Base-by-base conservation (phyloP, 1,140 invertebrate species). In the Lepidostoma basale region DNA sequence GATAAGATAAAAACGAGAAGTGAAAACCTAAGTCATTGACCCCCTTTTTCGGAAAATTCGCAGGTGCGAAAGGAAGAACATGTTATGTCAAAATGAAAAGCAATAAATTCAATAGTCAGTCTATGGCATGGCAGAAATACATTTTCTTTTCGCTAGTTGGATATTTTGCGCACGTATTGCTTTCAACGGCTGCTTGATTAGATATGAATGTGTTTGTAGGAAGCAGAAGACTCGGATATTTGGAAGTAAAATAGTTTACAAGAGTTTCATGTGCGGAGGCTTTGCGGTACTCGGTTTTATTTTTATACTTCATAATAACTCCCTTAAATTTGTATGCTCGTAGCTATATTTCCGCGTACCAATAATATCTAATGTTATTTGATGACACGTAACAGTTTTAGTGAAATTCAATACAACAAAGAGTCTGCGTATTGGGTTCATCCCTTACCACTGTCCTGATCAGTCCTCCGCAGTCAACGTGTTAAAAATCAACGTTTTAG, bases 101-200 rank as follows among this genome's bases (percentile, higher is more conserved):
- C 56, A 23, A 59, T 59, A 59, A 59, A 59, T 59, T 59, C 56
- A 36, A 59, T 59, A 59, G 56, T 56, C 52, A 56, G 52, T 30
- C 14, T 56, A 56, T 30, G 28, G 28, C 3, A 9, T 14, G 28
- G 52, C 25, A 14, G 52, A 56, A 56, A 56, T 56, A 56, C 28
- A 56, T 56, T 56, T 56, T 33, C 52, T 30, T 33, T 33, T 14
- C 28, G 28, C 14, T 16, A 30, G 52, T 56, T 56, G 52, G 28
- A 33, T n/a, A 56, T 56, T 26, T 56, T 30, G 52, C 6, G n/a
- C 52, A 56, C 52, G 52, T 56, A 56, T 56, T 56, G 25, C 52
- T 56, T 56, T 56, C 52, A 56, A 56, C 52, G 52, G 52, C 52
- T 56, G 28, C n/a, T 56, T 56, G 52, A 56, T 56, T 56, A 28